phyloP scores from a whole-genome alignment of 2,888 invertebrate species.

The Scrobipalpa atriplicella region DNA sequence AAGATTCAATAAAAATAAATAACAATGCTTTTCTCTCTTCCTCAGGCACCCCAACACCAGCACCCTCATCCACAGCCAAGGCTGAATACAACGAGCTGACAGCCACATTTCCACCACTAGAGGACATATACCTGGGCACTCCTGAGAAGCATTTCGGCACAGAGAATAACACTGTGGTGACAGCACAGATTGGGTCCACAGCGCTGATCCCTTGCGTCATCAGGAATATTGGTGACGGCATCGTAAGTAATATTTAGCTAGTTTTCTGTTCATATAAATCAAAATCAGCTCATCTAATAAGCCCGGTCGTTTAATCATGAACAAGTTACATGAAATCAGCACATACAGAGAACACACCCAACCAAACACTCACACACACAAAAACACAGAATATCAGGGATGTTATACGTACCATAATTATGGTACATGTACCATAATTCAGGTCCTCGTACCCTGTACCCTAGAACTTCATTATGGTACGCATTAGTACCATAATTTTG shows the following conservation, averaged over 20 bases:
- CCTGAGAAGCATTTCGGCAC: conserved; percentile 91
- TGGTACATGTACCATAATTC: no score
- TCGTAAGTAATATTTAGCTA: conserved; percentile 88
- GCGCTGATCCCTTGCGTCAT: conserved; percentile 93
- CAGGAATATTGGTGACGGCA: conserved; percentile 93
- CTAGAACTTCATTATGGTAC: no score
- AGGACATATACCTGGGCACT: conserved; percentile 71
- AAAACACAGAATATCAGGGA: no score
- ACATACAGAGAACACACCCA: no score
- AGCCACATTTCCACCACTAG: conserved; percentile 72
- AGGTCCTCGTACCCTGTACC: no score
- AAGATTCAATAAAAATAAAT: no score
- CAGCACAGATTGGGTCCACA: conserved; percentile 92
- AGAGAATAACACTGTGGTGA: conserved; percentile 90
- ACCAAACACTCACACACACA: no score
- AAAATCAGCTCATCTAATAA: no score
- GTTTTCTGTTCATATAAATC: not conserved
- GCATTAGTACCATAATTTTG: no score
- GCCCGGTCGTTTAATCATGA: no score
- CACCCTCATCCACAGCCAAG: conserved; percentile 55
- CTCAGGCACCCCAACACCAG: conserved; percentile 50
- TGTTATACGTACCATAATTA: no score
- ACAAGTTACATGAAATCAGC: no score
- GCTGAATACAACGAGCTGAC: conserved; percentile 72
- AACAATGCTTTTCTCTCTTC: conserved; percentile 12